phyloP scores from a whole-genome alignment of 2,113 vertebrate species.

The Albula glossodonta region DNA sequence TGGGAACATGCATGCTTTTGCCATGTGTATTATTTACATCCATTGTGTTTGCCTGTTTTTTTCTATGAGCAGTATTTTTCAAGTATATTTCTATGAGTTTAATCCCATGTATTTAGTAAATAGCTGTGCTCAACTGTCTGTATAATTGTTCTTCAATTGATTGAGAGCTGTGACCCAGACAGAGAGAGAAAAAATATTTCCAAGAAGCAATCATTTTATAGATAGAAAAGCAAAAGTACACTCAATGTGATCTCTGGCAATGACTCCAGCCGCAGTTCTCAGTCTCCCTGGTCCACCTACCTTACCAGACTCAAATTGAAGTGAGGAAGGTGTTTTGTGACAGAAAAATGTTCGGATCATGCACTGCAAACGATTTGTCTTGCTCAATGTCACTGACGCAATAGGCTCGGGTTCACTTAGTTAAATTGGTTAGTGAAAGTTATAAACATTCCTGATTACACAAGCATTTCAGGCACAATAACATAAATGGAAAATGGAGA shows the following conservation, averaged over 20 bases:
- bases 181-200: too few species aligned
- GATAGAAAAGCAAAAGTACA: not conserved
- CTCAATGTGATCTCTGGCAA: not conserved
- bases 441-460: not conserved
- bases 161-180: too few species aligned
- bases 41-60: too few species aligned
- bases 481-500: not conserved
- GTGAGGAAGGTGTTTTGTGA: not conserved
- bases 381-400: not conserved
- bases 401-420: not conserved
- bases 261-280: not conserved
- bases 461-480: not conserved
- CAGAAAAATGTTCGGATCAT: not conserved
- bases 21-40: too few species aligned
- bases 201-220: too few species aligned
- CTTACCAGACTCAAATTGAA: not conserved
- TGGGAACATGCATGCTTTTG: too few species aligned
- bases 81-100: too few species aligned
- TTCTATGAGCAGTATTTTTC: too few species aligned
- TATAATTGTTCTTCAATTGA: too few species aligned
- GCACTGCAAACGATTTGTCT: not conserved
- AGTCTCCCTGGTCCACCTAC: not conserved
- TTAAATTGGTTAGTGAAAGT: not conserved
- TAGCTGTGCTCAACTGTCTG: too few species aligned
- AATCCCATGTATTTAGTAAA: too few species aligned